Evolutionary conservation across 35 echinoderm and acorn worm genomes (phyloP), one percentile per base, ranked within the genome.

Genomic region (Lytechinus pictus): DNA sequence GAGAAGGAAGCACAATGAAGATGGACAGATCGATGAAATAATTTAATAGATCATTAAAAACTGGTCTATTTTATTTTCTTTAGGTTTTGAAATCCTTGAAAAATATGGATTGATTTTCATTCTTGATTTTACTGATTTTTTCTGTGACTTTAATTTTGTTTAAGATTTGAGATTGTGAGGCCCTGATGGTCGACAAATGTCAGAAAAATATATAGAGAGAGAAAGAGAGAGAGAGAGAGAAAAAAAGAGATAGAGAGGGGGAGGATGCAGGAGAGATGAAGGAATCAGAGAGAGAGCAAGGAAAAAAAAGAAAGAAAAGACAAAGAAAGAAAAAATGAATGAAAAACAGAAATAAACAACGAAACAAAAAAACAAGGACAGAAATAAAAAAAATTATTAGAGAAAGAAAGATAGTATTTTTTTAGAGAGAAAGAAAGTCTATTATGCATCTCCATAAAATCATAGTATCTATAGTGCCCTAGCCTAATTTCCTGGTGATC

Each of bases 221-320:
- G 28, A 90, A 10, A 90, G 52, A 90, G 52, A 79, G 52, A 52
- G 88, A 90, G 14, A 52, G 87, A 89, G 52, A 89, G 87, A 89
- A 16, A 89, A 52, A 89, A 13, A 66, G 60, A 66, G 60, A 66
- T 11, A 66, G 60, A 66, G 14, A 71, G 28, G 14, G 87, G 19
- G 87, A 89, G 87, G 33, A 9, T 4, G n/a, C 6, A 4, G 19
- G 87, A 52, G 52, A 89, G 52, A 5, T 44, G 28, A 89, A 29
- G 87, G n/a, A 9, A 89, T 11, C 27, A 89, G 87, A 28, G 87
- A 28, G 52, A 89, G 87, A 21, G 86, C 10, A 87, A 21, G 4
- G 86, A 16, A 27, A 21, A 6, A 21, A 21, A 87, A 21, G 14
- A 21, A 16, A 87, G 86, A 44, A 16, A 16, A 6, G 86, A 87